Conservation (phyloP, 2,797 vertebrate species). For the Clarias platycephalus region DNA sequence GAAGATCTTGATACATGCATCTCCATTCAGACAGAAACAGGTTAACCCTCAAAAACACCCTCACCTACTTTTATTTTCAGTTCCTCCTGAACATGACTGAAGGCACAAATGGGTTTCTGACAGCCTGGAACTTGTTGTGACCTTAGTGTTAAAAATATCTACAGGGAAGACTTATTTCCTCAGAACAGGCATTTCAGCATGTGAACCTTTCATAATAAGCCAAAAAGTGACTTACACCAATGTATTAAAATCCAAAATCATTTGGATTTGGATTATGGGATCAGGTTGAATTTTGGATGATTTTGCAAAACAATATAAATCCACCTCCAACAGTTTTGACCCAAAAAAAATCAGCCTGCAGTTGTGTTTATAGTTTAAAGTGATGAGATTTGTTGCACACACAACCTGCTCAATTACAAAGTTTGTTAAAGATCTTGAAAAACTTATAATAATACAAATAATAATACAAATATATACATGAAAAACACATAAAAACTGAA, state of each 20-base stretch:
- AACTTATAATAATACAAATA: too few species aligned
- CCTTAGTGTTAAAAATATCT: not conserved
- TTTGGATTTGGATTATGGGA: not conserved
- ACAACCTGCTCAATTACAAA: too few species aligned
- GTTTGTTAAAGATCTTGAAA: too few species aligned
- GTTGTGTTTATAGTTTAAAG: too few species aligned
- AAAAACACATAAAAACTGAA: too few species aligned
- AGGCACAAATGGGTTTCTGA: constrained; percentile 51
- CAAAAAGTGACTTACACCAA: not conserved
- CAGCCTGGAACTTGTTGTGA: constrained; percentile 4
- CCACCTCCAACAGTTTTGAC: too few species aligned
- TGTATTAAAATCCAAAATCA: not conserved
- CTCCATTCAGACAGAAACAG: constrained; percentile 52
- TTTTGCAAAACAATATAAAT: too few species aligned
- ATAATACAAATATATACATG: too few species aligned
- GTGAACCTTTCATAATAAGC: not conserved
- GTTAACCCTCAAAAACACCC: not conserved
- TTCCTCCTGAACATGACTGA: not conserved
- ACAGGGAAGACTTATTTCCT: too few species aligned
- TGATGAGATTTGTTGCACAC: too few species aligned
- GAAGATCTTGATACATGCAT: constrained; percentile 57
- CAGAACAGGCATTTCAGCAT: not conserved
- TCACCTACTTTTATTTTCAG: constrained; percentile 19
- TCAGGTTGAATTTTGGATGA: too few species aligned
- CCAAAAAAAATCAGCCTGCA: too few species aligned